Evolutionary conservation across 2,888 invertebrate species (phyloP), one percentile per base, ranked within the genome.

Genomic region (Callosobruchus maculatus): DNA sequence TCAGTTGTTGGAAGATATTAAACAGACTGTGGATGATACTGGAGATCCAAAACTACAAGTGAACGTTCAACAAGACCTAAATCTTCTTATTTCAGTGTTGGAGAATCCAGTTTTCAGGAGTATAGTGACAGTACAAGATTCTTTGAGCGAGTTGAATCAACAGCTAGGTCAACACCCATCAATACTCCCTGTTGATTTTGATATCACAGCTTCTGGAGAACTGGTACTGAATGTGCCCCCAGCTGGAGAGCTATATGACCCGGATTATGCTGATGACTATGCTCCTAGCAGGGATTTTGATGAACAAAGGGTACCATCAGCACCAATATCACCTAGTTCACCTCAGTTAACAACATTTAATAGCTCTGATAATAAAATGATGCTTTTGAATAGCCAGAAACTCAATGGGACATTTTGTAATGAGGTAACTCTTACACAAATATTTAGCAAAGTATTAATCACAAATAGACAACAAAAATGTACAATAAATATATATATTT

Each of bases 101-200:
- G 95, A 97, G 83, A 97, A 97, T 88, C 97, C 97, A 1, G 95
- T 97, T 73, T 93, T 98, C 82, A 91, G 94, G 78, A 95, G 95
- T 83, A 95, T 97, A 82, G 94, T 96, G 21, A 95, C 95, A 73
- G 92, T 98, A 76, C 94, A 97, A 89, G 97, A 97, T 85, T 97
- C 97, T 0, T 89, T 98, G 70, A 92, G 92, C 70, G 95, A 97
- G 88, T 88, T 98, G 73, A 95, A 96, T 78, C 93, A 93, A 30
- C 97, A 97, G 87, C 90, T 97, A 74, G 92, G 92, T 68, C 95
- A 96, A 83, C 97, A 97, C 88, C 97, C 97, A 20, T 97, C 97
- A 21, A 96, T 97, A 85, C 89, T 97, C 77, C 96, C 97, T 69
- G 94, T 94, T 72, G 97, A 97, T 86, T 98, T 98, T 88, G 97